These are phyloP conservation scores for Diarsia rubi DNA, from an alignment of 2,888 invertebrate genomes.

Conservation along the genomic window DNA sequence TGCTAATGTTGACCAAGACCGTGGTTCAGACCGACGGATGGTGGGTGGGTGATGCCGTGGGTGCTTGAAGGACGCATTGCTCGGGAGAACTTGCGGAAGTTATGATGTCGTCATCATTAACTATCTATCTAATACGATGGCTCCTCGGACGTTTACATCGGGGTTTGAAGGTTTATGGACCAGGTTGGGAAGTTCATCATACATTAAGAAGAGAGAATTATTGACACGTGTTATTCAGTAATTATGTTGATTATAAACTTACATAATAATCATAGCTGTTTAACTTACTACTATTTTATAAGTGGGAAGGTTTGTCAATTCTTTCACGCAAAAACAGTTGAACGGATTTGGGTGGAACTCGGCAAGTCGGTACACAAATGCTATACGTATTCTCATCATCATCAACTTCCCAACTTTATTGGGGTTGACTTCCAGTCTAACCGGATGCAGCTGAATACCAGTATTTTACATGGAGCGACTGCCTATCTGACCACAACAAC, in stretches of 20 bases:
- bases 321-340: no score
- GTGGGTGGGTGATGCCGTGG: background rate
- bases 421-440: no score
- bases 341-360: no score
- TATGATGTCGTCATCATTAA: background rate
- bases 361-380: no score
- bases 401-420: no score
- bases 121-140: background rate
- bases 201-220: background rate
- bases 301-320: no score
- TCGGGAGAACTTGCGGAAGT: conserved; percentile 1
- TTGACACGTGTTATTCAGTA: background rate
- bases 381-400: no score
- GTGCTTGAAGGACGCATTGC: background rate
- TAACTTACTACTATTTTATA: no score
- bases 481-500: no score
- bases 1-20: background rate
- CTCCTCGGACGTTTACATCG: background rate
- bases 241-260: background rate
- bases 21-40: background rate
- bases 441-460: no score
- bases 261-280: background rate
- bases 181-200: background rate
- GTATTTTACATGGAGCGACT: no score
- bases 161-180: background rate